These are phyloP conservation scores for Anolis sagrei DNA, from an alignment of 2,113 vertebrate genomes.

Conservation along the genomic window DNA sequence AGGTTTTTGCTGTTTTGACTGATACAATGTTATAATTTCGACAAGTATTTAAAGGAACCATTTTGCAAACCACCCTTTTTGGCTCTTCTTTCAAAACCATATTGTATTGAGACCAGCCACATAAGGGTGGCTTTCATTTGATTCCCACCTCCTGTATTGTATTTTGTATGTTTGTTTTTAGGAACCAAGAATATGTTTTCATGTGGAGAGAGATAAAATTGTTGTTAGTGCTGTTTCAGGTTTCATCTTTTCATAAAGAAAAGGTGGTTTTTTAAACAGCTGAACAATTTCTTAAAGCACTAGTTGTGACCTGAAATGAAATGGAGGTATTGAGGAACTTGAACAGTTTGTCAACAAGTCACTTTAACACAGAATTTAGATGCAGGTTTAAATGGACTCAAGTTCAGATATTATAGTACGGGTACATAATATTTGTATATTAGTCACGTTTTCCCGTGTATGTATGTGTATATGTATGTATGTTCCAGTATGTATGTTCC, in stretches of 20 bases:
- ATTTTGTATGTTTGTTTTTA: slow-evolving; percentile 67
- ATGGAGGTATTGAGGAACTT: background rate
- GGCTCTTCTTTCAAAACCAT: slow-evolving; percentile 22
- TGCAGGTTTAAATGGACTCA: background rate
- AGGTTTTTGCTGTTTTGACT: slow-evolving; percentile 36
- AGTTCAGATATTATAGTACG: background rate
- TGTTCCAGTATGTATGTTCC: no score
- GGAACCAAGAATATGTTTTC: slow-evolving; percentile 60
- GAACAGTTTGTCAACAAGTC: background rate
- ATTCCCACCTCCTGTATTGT: slow-evolving; percentile 39
- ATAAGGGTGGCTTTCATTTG: background rate
- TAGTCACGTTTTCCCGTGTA: background rate
- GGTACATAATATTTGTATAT: slow-evolving; percentile 1
- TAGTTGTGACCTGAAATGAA: slow-evolving; percentile 16
- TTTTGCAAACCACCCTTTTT: slow-evolving; percentile 51
- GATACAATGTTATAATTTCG: slow-evolving; percentile 62
- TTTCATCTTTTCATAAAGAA: slow-evolving; percentile 18
- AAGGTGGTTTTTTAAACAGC: background rate
- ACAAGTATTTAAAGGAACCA: slow-evolving; percentile 43
- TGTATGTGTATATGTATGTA: background rate
- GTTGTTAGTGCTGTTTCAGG: slow-evolving; percentile 40
- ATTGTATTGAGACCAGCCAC: slow-evolving; percentile 35
- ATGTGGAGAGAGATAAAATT: slow-evolving; percentile 32
- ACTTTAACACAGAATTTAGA: slow-evolving; percentile 12
- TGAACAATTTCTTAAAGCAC: background rate